Evolutionary conservation across 2,888 invertebrate species (phyloP).

Genomic region (Masnerella sp.): DNA sequence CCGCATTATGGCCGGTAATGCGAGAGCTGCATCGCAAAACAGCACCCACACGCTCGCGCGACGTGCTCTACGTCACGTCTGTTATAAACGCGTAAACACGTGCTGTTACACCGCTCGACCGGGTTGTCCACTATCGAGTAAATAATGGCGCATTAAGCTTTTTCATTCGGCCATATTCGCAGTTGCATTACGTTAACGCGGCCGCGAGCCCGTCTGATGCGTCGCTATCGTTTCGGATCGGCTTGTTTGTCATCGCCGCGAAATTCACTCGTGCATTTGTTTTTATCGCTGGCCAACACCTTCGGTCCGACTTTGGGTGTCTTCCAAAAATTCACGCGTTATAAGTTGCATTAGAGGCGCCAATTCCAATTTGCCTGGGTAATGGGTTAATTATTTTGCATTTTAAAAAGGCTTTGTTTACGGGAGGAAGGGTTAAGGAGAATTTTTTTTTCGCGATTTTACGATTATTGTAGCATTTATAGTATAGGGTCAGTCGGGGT

Average conservation of each 20-base stretch:
- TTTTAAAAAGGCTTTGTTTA: constrained; percentile 49
- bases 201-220: constrained; percentile 43
- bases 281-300: constrained; percentile 35
- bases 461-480: no score
- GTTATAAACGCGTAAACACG: constrained; percentile 77
- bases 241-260: constrained; percentile 7
- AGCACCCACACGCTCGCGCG: constrained; percentile 63
- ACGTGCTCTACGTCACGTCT: constrained; percentile 74
- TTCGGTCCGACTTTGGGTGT: constrained; percentile 37
- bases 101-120: constrained; percentile 71
- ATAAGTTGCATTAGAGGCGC: constrained; percentile 46
- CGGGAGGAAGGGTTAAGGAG: constrained; percentile 16
- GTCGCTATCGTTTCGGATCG: constrained; percentile 23
- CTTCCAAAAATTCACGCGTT: constrained; percentile 50
- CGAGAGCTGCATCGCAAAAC: constrained; percentile 70
- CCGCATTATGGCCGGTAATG: constrained; percentile 74
- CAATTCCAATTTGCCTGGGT: constrained; percentile 39
- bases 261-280: constrained; percentile 12
- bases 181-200: constrained; percentile 60
- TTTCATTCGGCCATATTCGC: constrained; percentile 71
- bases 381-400: constrained; percentile 53
- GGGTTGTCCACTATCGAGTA: constrained; percentile 76
- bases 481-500: no score
- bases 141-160: constrained; percentile 77
- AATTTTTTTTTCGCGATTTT: no score